Conservation (phyloP, 1,140 invertebrate genomes). For the Alviniconcha marisindica region DNA sequence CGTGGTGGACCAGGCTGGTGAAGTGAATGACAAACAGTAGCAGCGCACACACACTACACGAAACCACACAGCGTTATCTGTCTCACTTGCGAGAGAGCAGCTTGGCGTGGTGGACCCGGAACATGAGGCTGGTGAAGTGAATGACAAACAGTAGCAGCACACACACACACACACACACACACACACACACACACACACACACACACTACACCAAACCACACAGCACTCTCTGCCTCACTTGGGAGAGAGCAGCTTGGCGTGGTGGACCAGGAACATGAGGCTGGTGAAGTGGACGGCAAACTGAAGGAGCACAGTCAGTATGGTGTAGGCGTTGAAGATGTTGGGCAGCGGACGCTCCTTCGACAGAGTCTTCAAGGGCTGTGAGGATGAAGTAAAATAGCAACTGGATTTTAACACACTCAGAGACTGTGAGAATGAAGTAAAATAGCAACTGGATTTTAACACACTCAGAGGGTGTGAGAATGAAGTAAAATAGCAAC, state of each 20-base stretch:
- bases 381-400: conserved; percentile 73
- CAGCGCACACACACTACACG: conserved; percentile 35
- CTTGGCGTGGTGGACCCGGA: conserved; percentile 82
- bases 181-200: background rate
- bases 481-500: too few relatives aligned
- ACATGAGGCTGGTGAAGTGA: conserved; percentile 95
- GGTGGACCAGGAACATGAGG: conserved; percentile 90
- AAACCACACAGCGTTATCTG: too few relatives aligned
- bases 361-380: conserved; percentile 95
- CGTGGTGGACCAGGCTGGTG: conserved; percentile 84
- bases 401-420: too few relatives aligned
- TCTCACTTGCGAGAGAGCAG: conserved; percentile 58
- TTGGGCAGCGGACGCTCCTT: conserved; percentile 97
- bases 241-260: conserved; percentile 64
- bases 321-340: conserved; percentile 99
- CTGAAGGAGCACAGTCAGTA: conserved; percentile 95
- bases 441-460: background rate
- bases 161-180: background rate
- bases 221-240: conserved; percentile 81
- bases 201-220: conserved; percentile 84
- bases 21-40: conserved; percentile 98
- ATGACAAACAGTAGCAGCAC: conserved; percentile 94
- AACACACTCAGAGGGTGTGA: too few relatives aligned
- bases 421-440: background rate
- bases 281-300: conserved; percentile 96